Evolutionary conservation across 2,113 vertebrate genomes (phyloP).

Genomic region (Pelmatolapia mariae): DNA sequence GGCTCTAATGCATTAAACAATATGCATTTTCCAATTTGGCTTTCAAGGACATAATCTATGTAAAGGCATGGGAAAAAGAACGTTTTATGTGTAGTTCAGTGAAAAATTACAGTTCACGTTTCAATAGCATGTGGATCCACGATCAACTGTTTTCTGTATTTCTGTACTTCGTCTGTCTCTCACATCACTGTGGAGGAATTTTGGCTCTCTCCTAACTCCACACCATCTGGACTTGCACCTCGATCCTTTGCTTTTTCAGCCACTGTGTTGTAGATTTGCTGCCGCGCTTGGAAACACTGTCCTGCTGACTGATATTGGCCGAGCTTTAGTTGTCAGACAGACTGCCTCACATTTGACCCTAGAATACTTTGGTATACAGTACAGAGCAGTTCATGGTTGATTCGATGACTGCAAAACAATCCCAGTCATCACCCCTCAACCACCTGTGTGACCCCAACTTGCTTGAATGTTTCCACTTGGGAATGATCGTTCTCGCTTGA

Average conservation of each 20-base stretch:
- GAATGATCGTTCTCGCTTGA: rapidly evolving
- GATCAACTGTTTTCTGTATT: background rate
- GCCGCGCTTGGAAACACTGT: background rate
- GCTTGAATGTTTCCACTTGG: background rate
- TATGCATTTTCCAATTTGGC: background rate
- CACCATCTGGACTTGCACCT: background rate
- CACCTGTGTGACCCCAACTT: background rate
- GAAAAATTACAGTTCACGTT: background rate
- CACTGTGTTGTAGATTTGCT: background rate
- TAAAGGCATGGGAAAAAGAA: background rate
- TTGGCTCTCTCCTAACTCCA: background rate
- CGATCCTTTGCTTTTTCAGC: background rate
- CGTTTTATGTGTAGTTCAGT: background rate
- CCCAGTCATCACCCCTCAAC: background rate
- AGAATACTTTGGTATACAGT: background rate
- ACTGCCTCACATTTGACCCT: background rate
- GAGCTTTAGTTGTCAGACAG: background rate
- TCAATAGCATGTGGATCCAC: background rate
- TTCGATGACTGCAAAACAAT: background rate
- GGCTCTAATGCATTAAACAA: background rate
- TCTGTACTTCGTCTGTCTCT: background rate
- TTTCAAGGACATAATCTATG: background rate
- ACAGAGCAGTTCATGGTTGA: background rate
- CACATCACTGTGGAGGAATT: background rate
- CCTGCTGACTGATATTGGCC: background rate